A percentile compares a stretch with the other conserved stretches of the same genome.
These are phyloP conservation scores for Synodontis membranacea DNA, from an alignment of 2,113 vertebrate species.

Conservation along the genomic window DNA sequence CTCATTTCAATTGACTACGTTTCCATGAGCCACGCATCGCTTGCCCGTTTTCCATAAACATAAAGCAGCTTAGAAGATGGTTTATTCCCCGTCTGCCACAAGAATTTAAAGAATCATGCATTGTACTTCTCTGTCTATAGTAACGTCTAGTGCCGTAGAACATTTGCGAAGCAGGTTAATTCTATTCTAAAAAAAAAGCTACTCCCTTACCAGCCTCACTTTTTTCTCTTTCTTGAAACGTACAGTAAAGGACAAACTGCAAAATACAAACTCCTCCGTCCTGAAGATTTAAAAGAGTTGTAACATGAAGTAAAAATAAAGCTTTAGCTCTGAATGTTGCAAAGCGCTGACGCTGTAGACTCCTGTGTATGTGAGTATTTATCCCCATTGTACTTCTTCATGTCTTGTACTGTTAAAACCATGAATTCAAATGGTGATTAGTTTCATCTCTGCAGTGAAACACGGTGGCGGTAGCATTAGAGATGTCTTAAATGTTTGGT, in stretches of 20 bases:
- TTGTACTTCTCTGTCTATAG: too few species aligned
- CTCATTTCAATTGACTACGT: conserved; percentile 39
- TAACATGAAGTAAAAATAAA: neutral
- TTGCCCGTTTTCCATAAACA: conserved; percentile 38
- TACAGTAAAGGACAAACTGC: neutral
- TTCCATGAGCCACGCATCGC: conserved; percentile 37
- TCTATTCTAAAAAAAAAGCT: too few species aligned
- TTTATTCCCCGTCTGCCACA: too few species aligned
- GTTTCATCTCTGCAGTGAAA: neutral
- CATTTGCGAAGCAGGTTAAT: too few species aligned
- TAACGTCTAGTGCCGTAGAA: too few species aligned
- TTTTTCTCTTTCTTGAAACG: too few species aligned
- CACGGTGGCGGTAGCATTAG: neutral
- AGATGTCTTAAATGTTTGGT: too few species aligned
- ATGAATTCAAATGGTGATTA: neutral
- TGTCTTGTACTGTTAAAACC: neutral
- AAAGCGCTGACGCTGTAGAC: neutral
- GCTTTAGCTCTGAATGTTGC: neutral
- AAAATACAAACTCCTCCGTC: neutral
- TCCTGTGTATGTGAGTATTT: neutral
- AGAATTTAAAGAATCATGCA: too few species aligned
- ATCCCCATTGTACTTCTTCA: too few species aligned
- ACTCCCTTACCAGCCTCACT: too few species aligned
- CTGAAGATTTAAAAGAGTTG: neutral
- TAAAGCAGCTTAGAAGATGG: too few species aligned